Evolutionary conservation across 1,140 invertebrate species (phyloP).

Genomic region (Drosophila subpulchrella): DNA sequence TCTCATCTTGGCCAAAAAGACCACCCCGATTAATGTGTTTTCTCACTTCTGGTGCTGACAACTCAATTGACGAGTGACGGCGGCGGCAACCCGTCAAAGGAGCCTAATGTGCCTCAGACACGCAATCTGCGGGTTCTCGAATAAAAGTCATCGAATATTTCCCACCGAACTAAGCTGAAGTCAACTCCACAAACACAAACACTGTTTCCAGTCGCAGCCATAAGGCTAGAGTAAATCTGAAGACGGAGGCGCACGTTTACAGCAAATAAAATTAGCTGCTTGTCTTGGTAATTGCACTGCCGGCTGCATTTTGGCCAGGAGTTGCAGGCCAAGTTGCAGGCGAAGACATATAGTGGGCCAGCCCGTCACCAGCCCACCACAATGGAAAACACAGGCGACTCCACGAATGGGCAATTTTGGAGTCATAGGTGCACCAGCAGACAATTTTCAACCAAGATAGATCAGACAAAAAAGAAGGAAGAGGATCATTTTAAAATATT

Average conservation of each 20-base stretch:
- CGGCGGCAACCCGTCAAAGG: slow-evolving; percentile 18
- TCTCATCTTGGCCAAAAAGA: slow-evolving; percentile 5
- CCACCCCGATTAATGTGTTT: slow-evolving; percentile 63
- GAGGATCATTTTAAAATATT: too few relatives aligned
- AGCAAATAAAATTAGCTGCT: slow-evolving; percentile 80
- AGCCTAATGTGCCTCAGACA: slow-evolving; percentile 58
- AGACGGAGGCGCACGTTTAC: slow-evolving; percentile 70
- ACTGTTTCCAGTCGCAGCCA: slow-evolving; percentile 12
- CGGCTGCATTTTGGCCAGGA: slow-evolving; percentile 27
- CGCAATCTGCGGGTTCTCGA: slow-evolving; percentile 45
- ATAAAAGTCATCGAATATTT: slow-evolving; percentile 58
- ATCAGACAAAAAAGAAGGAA: too few relatives aligned
- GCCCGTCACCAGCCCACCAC: slow-evolving; percentile 47
- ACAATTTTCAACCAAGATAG: too few relatives aligned
- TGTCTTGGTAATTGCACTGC: slow-evolving; percentile 74
- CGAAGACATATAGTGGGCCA: slow-evolving; percentile 28
- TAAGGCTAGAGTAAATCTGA: slow-evolving; percentile 18
- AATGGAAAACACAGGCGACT: slow-evolving; percentile 9
- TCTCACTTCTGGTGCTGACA: slow-evolving; percentile 59
- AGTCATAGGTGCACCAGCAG: background rate
- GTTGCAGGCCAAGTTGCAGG: slow-evolving; percentile 37
- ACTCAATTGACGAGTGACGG: slow-evolving; percentile 59
- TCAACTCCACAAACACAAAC: slow-evolving; percentile 18
- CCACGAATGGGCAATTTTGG: slow-evolving; percentile 16
- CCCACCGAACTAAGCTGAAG: slow-evolving; percentile 50